phyloP scores from a whole-genome alignment of 2,888 invertebrate species.

The Apamea monoglypha region DNA sequence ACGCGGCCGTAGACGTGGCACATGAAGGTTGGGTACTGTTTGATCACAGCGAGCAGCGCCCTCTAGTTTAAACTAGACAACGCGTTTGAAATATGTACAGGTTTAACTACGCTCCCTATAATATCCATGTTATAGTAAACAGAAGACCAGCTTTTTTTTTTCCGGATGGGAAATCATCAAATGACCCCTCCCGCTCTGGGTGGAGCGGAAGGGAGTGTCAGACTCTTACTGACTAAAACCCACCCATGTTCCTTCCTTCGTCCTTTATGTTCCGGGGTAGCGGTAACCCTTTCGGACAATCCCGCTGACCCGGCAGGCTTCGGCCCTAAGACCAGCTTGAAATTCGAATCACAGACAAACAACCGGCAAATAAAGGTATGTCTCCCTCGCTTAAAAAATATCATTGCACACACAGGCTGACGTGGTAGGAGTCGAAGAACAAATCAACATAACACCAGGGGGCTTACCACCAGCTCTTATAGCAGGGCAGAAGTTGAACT shows the following conservation, averaged over 20 bases:
- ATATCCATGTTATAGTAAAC: not conserved
- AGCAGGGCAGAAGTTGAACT: no score
- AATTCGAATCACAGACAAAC: not conserved
- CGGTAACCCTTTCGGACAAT: no score
- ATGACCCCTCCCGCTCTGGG: no score
- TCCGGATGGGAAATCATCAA: no score
- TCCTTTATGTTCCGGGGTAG: no score
- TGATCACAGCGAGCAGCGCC: not conserved
- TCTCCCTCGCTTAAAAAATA: not conserved
- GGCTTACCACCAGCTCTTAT: no score
- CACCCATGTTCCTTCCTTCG: no score
- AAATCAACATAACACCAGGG: not conserved
- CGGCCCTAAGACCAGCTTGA: not conserved
- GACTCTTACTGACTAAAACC: no score
- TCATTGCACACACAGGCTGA: not conserved
- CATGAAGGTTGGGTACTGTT: not conserved
- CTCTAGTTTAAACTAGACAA: not conserved
- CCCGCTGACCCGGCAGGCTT: no score
- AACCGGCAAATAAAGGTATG: not conserved
- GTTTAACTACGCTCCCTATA: not conserved
- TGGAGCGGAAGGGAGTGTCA: no score
- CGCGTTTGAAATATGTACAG: not conserved
- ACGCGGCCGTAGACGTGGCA: not conserved
- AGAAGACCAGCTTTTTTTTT: not conserved
- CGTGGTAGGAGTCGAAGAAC: not conserved